Base-by-base conservation (phyloP, 1,140 invertebrate species). In the Propsilocerus akamusi region DNA sequence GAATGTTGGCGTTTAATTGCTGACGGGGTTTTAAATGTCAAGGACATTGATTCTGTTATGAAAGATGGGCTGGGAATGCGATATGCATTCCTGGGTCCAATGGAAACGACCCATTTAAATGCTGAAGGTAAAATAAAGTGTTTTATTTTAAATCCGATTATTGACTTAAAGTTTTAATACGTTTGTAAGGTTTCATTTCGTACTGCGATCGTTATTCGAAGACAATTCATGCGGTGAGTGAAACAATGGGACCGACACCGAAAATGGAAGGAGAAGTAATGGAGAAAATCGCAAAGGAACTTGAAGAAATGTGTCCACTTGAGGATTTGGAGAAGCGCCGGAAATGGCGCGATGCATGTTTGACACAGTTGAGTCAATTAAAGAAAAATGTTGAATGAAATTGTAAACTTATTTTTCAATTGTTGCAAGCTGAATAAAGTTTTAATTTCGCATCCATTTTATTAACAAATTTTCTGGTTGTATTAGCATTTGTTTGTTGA, bases 51-150 rank as follows among this genome's bases (percentile, higher is more conserved):
- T 56, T 84, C 80, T 56, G 87, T 97, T 0, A 96, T 97, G 77
- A 87, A 81, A 12, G 85, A 95, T 66, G 95, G 95, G 17, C 71
- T 98, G 10, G 94, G 92, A 14, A 86, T 87, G 74, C 74, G 94
- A 51, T 98, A 97, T 63, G 92, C 92, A 4, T 97, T 97, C 63
- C 70, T 96, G 17, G 95, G 95, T 22, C 82, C 90, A 2, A 72
- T 97, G 48, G 91, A 97, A 72, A 93, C 91, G 0, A 86, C 87
- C 20, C 92, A 96, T 69, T 72, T 97, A 22, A 97, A 97, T 70
- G 91, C 92, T 24, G 83, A 92, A 69, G 92, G 91, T 74, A 76
- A 75, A 67, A 64, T 65, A 30, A 72, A 63, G 50, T 74, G 68
- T 51, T 66, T 66, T 53, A 68, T n/a, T n/a, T n/a, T n/a, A 70